Percentiles rank a stretch among this genome's conserved stretches.
Evolutionary conservation across 2,888 invertebrate species (phyloP).

Genomic region (Lacanobia oleracea): DNA sequence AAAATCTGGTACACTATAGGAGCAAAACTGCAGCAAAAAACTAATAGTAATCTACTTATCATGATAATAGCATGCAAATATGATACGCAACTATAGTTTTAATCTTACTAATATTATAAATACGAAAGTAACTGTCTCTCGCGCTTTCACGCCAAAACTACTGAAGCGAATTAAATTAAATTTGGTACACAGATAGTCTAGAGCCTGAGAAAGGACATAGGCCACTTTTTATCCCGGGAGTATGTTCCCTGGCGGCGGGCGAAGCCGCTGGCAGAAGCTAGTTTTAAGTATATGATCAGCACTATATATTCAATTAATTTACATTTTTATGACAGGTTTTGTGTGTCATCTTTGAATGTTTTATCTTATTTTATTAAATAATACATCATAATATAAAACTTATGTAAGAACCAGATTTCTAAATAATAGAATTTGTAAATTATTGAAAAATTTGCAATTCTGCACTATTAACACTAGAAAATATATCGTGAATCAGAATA

Average conservation of each 20-base stretch:
- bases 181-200: no score
- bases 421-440: slow-evolving; percentile 7
- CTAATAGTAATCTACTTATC: slow-evolving; percentile 1
- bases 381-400: slow-evolving; percentile 13
- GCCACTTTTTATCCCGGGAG: no score
- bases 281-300: no score
- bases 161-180: no score
- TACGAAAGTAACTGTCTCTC: no score
- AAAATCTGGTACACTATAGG: neutral
- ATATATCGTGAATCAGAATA: neutral
- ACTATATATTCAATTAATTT: slow-evolving; percentile 10
- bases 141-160: no score
- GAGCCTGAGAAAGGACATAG: no score
- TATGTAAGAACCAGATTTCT: slow-evolving; percentile 36
- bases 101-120: no score
- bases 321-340: slow-evolving; percentile 30
- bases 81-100: neutral
- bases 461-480: neutral
- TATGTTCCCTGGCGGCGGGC: no score
- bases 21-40: neutral
- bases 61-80: neutral
- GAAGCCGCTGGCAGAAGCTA: no score
- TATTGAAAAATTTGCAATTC: slow-evolving; percentile 7
- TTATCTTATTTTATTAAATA: neutral
- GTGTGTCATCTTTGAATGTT: slow-evolving; percentile 17